A percentile compares a stretch with the other conserved stretches of the same genome.
phyloP scores from a whole-genome alignment of 2,113 vertebrate genomes.

The Mus pahari region DNA sequence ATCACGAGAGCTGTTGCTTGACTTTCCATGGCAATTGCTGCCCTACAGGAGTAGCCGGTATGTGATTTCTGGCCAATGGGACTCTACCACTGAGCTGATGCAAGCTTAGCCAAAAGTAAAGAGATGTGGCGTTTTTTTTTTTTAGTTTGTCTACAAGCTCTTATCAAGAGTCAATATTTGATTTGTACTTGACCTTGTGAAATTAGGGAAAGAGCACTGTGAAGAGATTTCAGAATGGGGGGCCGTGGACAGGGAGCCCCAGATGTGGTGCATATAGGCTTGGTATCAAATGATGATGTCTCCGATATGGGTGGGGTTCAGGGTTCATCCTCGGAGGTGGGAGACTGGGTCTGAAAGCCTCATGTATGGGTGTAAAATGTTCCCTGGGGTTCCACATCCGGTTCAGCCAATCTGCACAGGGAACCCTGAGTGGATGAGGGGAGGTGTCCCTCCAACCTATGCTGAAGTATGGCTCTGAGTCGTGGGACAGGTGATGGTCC shows the following conservation, averaged over 20 bases:
- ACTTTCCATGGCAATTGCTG: neutral
- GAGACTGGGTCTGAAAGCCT: neutral
- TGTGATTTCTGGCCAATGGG: constrained; percentile 12
- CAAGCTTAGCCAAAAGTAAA: constrained; percentile 53
- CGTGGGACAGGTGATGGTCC: neutral
- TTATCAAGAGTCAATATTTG: constrained; percentile 69
- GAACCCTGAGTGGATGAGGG: neutral
- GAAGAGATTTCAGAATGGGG: constrained; percentile 13
- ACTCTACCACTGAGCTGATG: neutral
- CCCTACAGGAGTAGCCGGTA: neutral
- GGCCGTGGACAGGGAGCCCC: neutral
- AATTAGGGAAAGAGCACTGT: constrained; percentile 32
- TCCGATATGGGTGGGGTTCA: neutral
- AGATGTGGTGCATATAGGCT: neutral
- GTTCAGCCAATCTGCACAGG: neutral
- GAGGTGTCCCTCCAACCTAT: neutral
- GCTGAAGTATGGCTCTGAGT: neutral
- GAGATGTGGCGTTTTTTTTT: constrained; percentile 62
- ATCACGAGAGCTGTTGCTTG: neutral
- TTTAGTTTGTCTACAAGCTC: neutral
- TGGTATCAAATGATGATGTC: neutral
- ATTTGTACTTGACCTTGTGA: constrained; percentile 66
- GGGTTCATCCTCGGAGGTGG: neutral
- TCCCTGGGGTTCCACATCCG: neutral
- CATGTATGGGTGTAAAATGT: neutral